phyloP scores from a whole-genome alignment of 2,888 invertebrate species.

The Drosophila pegasa region DNA sequence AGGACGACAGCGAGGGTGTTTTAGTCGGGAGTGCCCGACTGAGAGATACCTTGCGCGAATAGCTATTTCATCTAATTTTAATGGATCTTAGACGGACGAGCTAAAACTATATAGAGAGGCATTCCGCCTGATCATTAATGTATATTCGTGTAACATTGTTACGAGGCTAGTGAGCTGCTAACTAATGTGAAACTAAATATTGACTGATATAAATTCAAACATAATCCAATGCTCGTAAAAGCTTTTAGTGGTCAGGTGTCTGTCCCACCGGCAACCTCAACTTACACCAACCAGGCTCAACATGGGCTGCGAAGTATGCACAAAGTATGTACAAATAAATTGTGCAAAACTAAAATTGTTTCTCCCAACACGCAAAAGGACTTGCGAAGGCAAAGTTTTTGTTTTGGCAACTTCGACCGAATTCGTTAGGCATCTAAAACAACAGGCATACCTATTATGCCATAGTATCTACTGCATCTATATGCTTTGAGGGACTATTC shows the following conservation, averaged over 20 bases:
- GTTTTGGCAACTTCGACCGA: conserved; percentile 8
- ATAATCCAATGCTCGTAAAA: not conserved
- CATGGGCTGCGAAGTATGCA: conserved; percentile 14
- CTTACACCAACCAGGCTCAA: not conserved
- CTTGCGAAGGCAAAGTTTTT: conserved; percentile 28
- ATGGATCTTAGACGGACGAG: no score
- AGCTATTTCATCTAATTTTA: not conserved
- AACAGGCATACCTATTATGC: conserved; percentile 19
- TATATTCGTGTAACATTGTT: not conserved
- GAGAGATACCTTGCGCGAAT: not conserved
- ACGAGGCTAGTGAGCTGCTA: not conserved
- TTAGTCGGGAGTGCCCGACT: not conserved
- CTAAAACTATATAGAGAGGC: no score
- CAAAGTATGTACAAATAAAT: conserved; percentile 16
- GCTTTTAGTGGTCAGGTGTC: not conserved
- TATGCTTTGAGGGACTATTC: conserved; percentile 5
- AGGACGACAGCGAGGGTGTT: not conserved
- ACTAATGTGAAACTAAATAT: not conserved
- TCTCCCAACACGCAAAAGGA: conserved; percentile 21
- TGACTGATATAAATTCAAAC: not conserved
- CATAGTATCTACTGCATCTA: conserved; percentile 9
- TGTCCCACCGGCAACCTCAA: conserved; percentile 1
- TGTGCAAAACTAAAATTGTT: conserved; percentile 25
- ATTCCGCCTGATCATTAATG: no score
- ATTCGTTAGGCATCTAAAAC: conserved; percentile 31